Percentiles rank a stretch among this genome's conserved stretches.
phyloP scores from a whole-genome alignment of 1,140 invertebrate species.

The Philopotamus ludificatus region DNA sequence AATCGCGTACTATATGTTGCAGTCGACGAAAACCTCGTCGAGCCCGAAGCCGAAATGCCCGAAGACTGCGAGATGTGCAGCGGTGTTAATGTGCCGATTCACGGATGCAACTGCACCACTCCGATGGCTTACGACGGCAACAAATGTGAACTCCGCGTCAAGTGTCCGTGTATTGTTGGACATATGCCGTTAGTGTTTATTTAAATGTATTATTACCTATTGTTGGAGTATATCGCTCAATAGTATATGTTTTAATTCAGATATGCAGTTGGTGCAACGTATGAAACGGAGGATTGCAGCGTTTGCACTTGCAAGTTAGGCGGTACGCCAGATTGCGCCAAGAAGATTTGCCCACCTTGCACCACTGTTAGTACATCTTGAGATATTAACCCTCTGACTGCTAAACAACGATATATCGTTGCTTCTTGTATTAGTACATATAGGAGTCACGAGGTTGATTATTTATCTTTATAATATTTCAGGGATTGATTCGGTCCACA shows the following conservation, averaged over 20 bases:
- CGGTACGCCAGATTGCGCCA: slow-evolving; percentile 65
- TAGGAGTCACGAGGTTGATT: too few species aligned
- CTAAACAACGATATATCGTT: too few species aligned
- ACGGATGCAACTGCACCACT: slow-evolving; percentile 53
- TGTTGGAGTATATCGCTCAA: too few species aligned
- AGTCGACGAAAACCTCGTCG: slow-evolving; percentile 18
- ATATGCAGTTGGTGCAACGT: slow-evolving; percentile 68
- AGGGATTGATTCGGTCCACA: slow-evolving; percentile 56
- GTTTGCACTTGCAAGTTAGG: slow-evolving; percentile 75
- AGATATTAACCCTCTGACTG: too few species aligned
- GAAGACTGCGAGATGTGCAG: slow-evolving; percentile 54
- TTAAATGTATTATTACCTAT: not conserved
- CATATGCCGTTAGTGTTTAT: slow-evolving; percentile 60
- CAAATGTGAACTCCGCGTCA: slow-evolving; percentile 63
- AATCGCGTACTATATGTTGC: slow-evolving; percentile 17
- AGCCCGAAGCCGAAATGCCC: slow-evolving; percentile 24
- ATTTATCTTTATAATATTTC: slow-evolving; percentile 33
- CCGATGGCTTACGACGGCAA: slow-evolving; percentile 69
- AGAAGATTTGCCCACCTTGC: slow-evolving; percentile 68
- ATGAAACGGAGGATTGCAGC: slow-evolving; percentile 68
- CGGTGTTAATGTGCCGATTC: slow-evolving; percentile 45
- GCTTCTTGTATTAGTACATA: not conserved
- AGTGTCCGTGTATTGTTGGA: slow-evolving; percentile 75
- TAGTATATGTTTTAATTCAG: too few species aligned
- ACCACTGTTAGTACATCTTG: slow-evolving; percentile 46